Evolutionary conservation across 2,113 vertebrate genomes (phyloP).

Genomic region (Plecotus auritus): DNA sequence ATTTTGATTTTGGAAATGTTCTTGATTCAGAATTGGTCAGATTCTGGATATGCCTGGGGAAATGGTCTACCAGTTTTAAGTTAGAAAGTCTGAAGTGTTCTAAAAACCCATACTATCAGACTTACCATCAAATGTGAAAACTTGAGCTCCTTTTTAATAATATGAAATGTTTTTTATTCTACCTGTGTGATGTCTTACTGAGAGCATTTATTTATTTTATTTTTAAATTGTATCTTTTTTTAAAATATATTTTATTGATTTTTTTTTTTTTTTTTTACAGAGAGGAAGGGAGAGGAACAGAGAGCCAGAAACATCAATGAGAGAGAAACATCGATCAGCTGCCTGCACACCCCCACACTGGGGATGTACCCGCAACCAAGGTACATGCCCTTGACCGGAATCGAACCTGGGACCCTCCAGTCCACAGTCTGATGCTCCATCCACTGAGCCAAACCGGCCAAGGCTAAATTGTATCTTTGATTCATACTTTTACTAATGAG

Average conservation of each 20-base stretch:
- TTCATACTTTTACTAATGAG: slow-evolving; percentile 62
- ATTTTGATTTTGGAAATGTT: slow-evolving; percentile 42
- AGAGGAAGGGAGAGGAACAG: too few relatives aligned
- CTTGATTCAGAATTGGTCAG: slow-evolving; percentile 9
- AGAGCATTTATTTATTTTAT: slow-evolving; percentile 32
- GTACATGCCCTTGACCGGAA: too few relatives aligned
- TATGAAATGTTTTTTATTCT: neutral
- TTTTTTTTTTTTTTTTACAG: too few relatives aligned
- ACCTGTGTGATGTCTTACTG: neutral
- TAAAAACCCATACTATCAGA: neutral
- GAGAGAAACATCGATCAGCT: too few relatives aligned
- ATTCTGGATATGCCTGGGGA: neutral
- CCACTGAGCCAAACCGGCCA: too few relatives aligned
- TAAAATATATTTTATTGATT: too few relatives aligned
- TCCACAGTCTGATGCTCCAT: too few relatives aligned
- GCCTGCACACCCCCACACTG: too few relatives aligned
- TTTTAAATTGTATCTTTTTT: slow-evolving; percentile 57
- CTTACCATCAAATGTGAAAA: neutral
- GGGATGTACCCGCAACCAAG: too few relatives aligned
- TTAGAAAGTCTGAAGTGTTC: neutral
- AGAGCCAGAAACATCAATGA: too few relatives aligned
- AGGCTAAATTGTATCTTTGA: slow-evolving; percentile 45
- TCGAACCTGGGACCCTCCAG: too few relatives aligned
- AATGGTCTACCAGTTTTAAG: neutral
- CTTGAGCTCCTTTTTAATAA: neutral